These are phyloP conservation scores for Gryon sp. DNA, from an alignment of 1,140 invertebrate species.

Conservation along the genomic window DNA sequence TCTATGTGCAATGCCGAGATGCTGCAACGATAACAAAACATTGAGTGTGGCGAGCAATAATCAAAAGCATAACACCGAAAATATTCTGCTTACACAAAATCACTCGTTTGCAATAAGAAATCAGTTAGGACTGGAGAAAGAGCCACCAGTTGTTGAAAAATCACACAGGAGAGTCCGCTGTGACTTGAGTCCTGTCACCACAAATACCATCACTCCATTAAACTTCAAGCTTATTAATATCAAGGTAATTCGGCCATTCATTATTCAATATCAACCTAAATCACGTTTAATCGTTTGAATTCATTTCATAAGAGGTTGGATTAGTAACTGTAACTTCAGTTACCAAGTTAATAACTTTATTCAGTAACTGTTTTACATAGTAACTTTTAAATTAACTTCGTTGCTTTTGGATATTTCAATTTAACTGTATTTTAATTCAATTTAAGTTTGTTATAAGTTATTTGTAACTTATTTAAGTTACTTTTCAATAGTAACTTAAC, in stretches of 20 bases:
- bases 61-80: constrained; percentile 70
- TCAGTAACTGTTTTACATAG: too few species aligned
- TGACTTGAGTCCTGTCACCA: constrained; percentile 77
- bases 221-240: constrained; percentile 75
- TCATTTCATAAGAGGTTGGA: constrained; percentile 5
- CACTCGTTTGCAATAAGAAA: constrained; percentile 72
- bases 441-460: too few species aligned
- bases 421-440: too few species aligned
- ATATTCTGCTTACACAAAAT: constrained; percentile 72
- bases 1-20: constrained; percentile 79
- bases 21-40: constrained; percentile 79
- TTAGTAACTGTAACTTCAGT: too few species aligned
- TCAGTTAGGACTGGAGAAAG: constrained; percentile 72
- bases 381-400: too few species aligned
- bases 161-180: constrained; percentile 77
- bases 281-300: too few species aligned
- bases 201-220: constrained; percentile 72
- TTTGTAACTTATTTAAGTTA: too few species aligned
- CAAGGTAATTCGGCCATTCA: constrained; percentile 74
- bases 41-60: constrained; percentile 76
- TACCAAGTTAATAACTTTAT: too few species aligned
- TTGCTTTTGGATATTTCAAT: too few species aligned
- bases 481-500: too few species aligned
- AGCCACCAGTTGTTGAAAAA: constrained; percentile 73
- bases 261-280: too few species aligned